Base-by-base conservation (phyloP, 2,888 invertebrate genomes). In the Pseudanteris insignis region DNA sequence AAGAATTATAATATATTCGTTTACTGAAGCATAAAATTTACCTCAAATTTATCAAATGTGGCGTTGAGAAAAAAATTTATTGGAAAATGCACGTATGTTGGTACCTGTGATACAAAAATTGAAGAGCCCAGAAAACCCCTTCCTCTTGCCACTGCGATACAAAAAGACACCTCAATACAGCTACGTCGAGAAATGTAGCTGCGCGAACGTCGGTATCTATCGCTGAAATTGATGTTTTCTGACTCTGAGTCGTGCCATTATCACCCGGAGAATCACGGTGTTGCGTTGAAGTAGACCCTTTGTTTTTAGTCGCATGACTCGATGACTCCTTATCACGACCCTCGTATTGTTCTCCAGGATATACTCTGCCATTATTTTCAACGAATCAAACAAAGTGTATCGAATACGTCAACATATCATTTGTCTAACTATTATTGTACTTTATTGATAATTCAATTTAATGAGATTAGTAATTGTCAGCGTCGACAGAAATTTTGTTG, bases 101-200 rank as follows among this genome's bases (percentile, higher is more conserved):
- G 2, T 13, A 92, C 94, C 94, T 87, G 75, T 94, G 92, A 71
- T 92, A 92, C 63, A 94, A 83, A 81, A 91, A 97, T 77, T 94
- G 92, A 18, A 98, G 81, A 8, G 95, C 96, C 99, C 99, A 99
- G 79, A 92, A 94, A 7, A 98, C 90, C 0, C 99, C 99, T 78
- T 98, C 97, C 77, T 98, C 97, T 75, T 94, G 91, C 99, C 99
- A 99, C 74, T 96, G 95, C 0, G 94, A 88, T 59, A 96, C 91
- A 76, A 99, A 96, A 8, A 99, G 84, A 77, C 98, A 97, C 41
- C 98, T 86, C 46, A 99, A 81, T 0, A 98, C 96, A 1, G 96
- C 95, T 0, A 99, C 94, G 79, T 99, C 99, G 48, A 99, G 83
- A 79, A 96, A 97, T 1, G 96, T 96, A 0, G 99, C 99, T 11